Base-by-base conservation (phyloP, 2,888 invertebrate genomes). In the Erannis defoliaria region DNA sequence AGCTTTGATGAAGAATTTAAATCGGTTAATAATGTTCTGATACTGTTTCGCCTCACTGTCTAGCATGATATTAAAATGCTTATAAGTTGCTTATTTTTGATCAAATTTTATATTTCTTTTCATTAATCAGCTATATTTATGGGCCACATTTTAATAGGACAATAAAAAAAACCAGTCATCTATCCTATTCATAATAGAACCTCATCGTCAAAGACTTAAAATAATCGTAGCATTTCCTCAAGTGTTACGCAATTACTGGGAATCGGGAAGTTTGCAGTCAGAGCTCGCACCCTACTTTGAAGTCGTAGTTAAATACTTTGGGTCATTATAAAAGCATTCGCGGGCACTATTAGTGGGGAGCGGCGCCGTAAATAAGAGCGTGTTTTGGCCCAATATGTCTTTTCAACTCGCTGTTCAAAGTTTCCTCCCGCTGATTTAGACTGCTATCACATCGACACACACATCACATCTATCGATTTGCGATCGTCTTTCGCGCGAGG, bases 341-440 rank as follows among this genome's bases (percentile, higher is more conserved):
- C 48, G 56, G 55, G 42, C 40, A 62, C 62, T 62, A 57, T 62
- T 62, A 62, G 56, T 48, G 62, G 53, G 62, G 38, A 56, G 45
- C 54, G 45, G 58, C 42, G 33, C 62, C 55, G 66, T 79, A 77
- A 84, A 82, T 80, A 77, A 80, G 79, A 72, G 72, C 67, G 68
- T 67, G 77, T 77, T 76, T n/a, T 73, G 75, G 68, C 70, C 76
- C 72, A 72, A 78, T 78, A 81, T 83, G 80, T 85, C 79, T 84
- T 83, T 85, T 82, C 78, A 82, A 77, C 75, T 72, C 67, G 78
- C 78, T 78, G 81, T 82, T 81, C n/a, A 82, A 84, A 86, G 85
- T 89, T 90, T 85, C 79, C 80, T 80, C 76, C 76, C 74, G 81
- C 80, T 77, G 81, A 81, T 78, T 79, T 75, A n/a, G n/a, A n/a